Evolutionary conservation across 1,140 invertebrate species (phyloP).

Genomic region (Druon quercuslanigerum): DNA sequence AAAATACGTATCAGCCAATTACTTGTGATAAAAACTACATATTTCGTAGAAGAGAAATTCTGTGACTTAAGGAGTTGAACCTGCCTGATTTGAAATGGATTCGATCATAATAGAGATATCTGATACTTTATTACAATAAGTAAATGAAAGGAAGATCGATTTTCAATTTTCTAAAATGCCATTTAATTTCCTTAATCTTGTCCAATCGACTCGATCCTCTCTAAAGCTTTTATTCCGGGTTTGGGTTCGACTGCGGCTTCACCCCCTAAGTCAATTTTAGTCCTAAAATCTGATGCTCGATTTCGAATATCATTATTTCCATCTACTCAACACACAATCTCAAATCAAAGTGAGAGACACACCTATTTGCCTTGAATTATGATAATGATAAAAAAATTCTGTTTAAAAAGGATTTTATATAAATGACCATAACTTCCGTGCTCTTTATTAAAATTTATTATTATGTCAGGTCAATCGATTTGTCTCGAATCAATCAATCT

Average conservation of each 20-base stretch:
- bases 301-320: slow-evolving; percentile 16
- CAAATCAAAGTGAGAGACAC: background rate
- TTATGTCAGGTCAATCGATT: too few species aligned
- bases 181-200: slow-evolving; percentile 24
- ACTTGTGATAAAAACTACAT: too few species aligned
- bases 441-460: too few species aligned
- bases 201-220: slow-evolving; percentile 20
- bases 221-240: background rate
- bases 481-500: too few species aligned
- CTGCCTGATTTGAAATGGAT: too few species aligned
- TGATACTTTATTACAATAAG: background rate
- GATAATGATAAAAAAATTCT: too few species aligned
- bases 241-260: background rate
- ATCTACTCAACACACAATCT: background rate
- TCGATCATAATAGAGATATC: background rate
- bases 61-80: too few species aligned
- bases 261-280: background rate
- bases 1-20: too few species aligned
- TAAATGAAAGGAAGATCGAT: slow-evolving; percentile 6
- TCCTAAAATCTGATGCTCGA: background rate
- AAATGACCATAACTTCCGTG: too few species aligned
- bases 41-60: too few species aligned
- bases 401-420: too few species aligned
- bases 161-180: slow-evolving; percentile 5
- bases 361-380: background rate